Evolutionary conservation across 2,797 vertebrate genomes (phyloP), one percentile per base, ranked within the genome.

Genomic region (Cichlasoma orientale): DNA sequence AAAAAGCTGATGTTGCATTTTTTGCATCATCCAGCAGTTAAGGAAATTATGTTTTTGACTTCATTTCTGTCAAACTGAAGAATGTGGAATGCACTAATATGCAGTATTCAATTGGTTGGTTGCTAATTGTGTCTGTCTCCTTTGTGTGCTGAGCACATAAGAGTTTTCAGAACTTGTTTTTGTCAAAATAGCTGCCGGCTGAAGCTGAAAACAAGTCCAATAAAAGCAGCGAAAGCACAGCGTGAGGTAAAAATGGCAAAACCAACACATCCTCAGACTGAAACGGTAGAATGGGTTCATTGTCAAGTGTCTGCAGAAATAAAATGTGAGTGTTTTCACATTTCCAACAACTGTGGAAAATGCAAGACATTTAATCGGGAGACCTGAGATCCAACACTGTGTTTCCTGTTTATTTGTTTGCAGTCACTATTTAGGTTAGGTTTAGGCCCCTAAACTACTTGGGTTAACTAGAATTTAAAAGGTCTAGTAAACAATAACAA

Each of bases 91-190:
- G 16, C 18, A 47, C 44, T 16, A 18, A 47, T 7, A 16, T 16
- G 14, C 23, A 44, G 21, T 44, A 11, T 47, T 47, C 3, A 68
- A 5, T 68, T 68, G 61, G 61, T 29, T 50, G 9, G 0, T 23
- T 68, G 25, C 18, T n/a, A 29, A 29, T 68, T 68, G 44, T 2
- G 63, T 50, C 25, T 50, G 41, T 50, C 50, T 68, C 44, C 25
- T 68, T 29, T 68, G 18, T 50, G 25, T 2, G 0, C 41, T 27
- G 5, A 50, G 38, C 0, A 19, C 44, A 29, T 0, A 0, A 16
- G 38, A 0, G 47, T 50, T 8, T 13, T 68, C 23, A 47, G 61
- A 25, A 16, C 14, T 12, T 1, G 9, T 66, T 29, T 29, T 50
- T 29, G 61, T 50, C 27, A 25, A 68, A 27, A 66, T 27, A 68